Evolutionary conservation across 2,113 vertebrate species (phyloP).

Genomic region (Alethe castanea): DNA sequence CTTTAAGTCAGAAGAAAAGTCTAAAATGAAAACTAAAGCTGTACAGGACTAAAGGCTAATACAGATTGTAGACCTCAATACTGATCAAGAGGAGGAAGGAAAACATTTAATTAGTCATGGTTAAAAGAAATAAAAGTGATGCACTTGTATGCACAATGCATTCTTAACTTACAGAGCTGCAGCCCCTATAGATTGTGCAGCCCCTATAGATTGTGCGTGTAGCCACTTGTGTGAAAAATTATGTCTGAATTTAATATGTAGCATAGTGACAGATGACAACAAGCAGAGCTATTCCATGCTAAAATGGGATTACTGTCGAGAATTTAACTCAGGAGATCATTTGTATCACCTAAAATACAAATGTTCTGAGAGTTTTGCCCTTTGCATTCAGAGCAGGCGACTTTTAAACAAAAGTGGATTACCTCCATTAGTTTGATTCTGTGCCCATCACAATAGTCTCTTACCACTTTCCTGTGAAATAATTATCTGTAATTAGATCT

Average conservation of each 20-base stretch:
- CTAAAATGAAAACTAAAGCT: neutral
- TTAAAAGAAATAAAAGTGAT: neutral
- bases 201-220: too few relatives aligned
- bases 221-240: neutral
- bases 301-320: neutral
- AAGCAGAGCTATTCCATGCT: neutral
- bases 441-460: neutral
- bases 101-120: neutral
- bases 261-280: neutral
- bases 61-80: neutral
- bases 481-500: neutral
- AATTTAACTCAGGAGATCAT: neutral
- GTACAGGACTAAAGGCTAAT: neutral
- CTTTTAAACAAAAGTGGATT: neutral
- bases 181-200: too few relatives aligned
- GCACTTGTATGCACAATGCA: neutral
- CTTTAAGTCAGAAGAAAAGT: neutral
- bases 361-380: neutral
- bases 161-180: neutral
- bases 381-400: neutral
- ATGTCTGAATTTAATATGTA: neutral
- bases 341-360: neutral
- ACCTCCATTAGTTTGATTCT: neutral
- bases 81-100: neutral
- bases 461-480: neutral